Conservation (phyloP, 2,888 invertebrate genomes). For the Acrocyrtus sp. region DNA sequence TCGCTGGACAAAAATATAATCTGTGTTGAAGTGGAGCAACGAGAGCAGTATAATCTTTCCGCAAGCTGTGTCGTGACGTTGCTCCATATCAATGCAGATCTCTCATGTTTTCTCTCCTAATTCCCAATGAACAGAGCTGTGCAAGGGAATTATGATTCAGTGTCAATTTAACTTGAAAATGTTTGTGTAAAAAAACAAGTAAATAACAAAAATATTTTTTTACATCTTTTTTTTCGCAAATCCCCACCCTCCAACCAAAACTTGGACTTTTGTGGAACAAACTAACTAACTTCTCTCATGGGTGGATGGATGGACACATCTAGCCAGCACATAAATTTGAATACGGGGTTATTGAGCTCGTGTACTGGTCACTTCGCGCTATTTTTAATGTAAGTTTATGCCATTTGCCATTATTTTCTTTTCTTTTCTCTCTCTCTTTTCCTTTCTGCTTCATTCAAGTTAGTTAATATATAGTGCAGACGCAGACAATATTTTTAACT, state of each 20-base stretch:
- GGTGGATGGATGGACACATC: neutral
- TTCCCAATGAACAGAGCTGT: neutral
- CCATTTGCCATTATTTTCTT: neutral
- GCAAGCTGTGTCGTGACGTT: too few relatives aligned
- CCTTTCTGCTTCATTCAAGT: neutral
- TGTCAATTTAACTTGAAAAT: neutral
- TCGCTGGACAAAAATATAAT: too few relatives aligned
- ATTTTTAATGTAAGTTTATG: slow-evolving; percentile 64
- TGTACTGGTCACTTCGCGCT: slow-evolving; percentile 63
- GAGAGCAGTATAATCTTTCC: too few relatives aligned
- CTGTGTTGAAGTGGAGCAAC: too few relatives aligned
- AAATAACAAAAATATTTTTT: slow-evolving; percentile 9
- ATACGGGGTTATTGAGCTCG: slow-evolving; percentile 61
- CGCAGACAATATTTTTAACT: too few relatives aligned
- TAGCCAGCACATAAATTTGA: slow-evolving; percentile 60
- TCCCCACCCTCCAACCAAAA: too few relatives aligned
- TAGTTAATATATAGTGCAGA: too few relatives aligned
- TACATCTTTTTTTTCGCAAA: neutral
- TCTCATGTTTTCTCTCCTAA: too few relatives aligned
- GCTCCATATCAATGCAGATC: too few relatives aligned
- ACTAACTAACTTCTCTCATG: neutral
- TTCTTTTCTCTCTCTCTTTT: neutral
- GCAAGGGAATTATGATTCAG: neutral
- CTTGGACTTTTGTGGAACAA: too few relatives aligned
- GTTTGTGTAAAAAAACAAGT: slow-evolving; percentile 3